Evolutionary conservation across 2,888 invertebrate species (phyloP).

Genomic region (Coelogynopora nodosa): DNA sequence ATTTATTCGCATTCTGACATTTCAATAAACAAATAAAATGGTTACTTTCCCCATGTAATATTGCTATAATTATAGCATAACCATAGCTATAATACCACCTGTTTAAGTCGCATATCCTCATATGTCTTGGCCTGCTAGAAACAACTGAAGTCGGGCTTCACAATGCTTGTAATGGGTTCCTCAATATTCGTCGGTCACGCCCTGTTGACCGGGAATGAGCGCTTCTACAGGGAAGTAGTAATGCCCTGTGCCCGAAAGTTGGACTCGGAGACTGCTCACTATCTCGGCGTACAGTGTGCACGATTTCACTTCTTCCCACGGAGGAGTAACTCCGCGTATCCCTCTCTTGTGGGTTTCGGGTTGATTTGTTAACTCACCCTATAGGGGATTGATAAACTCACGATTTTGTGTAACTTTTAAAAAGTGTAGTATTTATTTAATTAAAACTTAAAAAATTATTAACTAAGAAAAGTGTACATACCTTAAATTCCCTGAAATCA

Average conservation of each 20-base stretch:
- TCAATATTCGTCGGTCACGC: background rate
- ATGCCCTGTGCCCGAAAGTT: conserved; percentile 71
- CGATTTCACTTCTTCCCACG: conserved; percentile 9
- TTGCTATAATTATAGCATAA: no score
- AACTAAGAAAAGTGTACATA: no score
- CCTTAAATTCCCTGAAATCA: no score
- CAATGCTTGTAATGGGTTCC: background rate
- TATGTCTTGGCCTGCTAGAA: no score
- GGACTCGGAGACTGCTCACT: conserved; percentile 79
- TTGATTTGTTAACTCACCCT: background rate
- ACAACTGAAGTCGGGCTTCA: background rate
- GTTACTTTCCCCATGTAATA: no score
- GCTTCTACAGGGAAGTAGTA: conserved; percentile 72
- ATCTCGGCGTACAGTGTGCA: conserved; percentile 71
- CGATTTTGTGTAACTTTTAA: background rate
- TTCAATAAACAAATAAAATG: no score
- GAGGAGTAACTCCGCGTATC: background rate
- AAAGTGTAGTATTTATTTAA: no score
- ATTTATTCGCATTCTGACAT: no score
- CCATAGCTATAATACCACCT: no score
- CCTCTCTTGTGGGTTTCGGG: background rate
- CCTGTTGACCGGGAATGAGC: conserved; percentile 67
- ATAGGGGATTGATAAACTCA: background rate
- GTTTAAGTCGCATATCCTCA: no score
- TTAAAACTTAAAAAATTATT: no score